Conservation (phyloP, 2,113 vertebrate species). For the Callionymus lyra region DNA sequence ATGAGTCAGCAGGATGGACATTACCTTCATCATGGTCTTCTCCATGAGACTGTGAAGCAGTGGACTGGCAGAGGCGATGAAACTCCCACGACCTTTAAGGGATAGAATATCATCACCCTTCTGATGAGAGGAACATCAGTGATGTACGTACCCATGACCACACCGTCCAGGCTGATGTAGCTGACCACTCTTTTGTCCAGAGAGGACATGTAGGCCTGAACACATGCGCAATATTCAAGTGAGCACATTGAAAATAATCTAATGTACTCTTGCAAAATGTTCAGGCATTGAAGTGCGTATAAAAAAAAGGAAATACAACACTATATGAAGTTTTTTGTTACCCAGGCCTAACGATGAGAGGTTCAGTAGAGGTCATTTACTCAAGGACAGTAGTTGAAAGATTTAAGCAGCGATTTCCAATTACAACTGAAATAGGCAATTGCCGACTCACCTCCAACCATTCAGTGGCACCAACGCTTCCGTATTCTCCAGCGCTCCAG, state of each 20-base stretch:
- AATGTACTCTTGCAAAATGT: too few relatives aligned
- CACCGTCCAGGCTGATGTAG: slow-evolving; percentile 84
- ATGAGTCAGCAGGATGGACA: background rate
- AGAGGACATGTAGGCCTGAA: slow-evolving; percentile 73
- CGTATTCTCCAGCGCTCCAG: slow-evolving; percentile 87
- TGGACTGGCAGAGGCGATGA: slow-evolving; percentile 80
- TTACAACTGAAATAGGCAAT: too few relatives aligned
- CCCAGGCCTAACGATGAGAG: too few relatives aligned
- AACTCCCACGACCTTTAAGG: slow-evolving; percentile 49
- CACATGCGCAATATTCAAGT: background rate
- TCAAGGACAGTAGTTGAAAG: too few relatives aligned
- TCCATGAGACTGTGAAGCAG: slow-evolving; percentile 73
- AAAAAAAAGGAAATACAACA: too few relatives aligned
- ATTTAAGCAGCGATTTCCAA: too few relatives aligned
- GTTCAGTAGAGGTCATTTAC: too few relatives aligned
- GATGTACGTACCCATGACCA: slow-evolving; percentile 72
- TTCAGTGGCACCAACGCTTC: slow-evolving; percentile 84
- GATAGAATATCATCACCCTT: background rate
- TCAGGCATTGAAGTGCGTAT: too few relatives aligned
- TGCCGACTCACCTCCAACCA: slow-evolving; percentile 87
- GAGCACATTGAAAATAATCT: too few relatives aligned
- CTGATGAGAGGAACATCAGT: background rate
- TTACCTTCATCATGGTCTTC: slow-evolving; percentile 68
- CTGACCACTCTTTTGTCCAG: slow-evolving; percentile 73
- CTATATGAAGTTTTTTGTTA: too few relatives aligned